phyloP scores from a whole-genome alignment of 2,888 invertebrate genomes.

The Cabera pusaria region DNA sequence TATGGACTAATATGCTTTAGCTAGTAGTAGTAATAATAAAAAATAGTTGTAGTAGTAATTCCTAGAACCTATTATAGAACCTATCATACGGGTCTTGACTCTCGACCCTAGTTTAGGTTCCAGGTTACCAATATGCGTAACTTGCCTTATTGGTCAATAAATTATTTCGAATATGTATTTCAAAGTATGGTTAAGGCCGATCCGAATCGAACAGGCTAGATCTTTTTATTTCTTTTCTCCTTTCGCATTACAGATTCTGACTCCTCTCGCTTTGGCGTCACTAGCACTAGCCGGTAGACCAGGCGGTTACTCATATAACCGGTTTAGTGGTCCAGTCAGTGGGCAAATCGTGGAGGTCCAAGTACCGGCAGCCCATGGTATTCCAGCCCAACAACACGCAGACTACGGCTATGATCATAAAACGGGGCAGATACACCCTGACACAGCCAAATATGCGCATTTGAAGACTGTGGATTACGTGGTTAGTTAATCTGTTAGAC shows the following conservation, averaged over 20 bases:
- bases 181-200: too few species aligned
- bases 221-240: slow-evolving; percentile 27
- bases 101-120: too few species aligned
- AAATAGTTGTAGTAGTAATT: too few species aligned
- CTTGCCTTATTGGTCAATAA: too few species aligned
- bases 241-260: slow-evolving; percentile 61
- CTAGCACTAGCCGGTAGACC: slow-evolving; percentile 51
- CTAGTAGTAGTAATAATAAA: too few species aligned
- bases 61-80: too few species aligned
- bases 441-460: slow-evolving; percentile 76
- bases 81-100: too few species aligned
- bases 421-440: slow-evolving; percentile 69
- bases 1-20: too few species aligned
- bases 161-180: too few species aligned
- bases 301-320: slow-evolving; percentile 87
- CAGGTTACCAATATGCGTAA: too few species aligned
- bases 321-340: slow-evolving; percentile 89
- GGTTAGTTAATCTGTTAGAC: too few species aligned
- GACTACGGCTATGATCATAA: slow-evolving; percentile 78
- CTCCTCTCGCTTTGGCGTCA: slow-evolving; percentile 51
- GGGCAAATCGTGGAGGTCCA: slow-evolving; percentile 84
- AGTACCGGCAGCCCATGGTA: slow-evolving; percentile 72
- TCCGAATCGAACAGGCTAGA: too few species aligned
- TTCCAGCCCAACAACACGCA: slow-evolving; percentile 74
- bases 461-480: slow-evolving; percentile 86